Evolutionary conservation across 1,140 invertebrate species (phyloP), one percentile per base, ranked within the genome.

Genomic region (Papilio polyxenes): DNA sequence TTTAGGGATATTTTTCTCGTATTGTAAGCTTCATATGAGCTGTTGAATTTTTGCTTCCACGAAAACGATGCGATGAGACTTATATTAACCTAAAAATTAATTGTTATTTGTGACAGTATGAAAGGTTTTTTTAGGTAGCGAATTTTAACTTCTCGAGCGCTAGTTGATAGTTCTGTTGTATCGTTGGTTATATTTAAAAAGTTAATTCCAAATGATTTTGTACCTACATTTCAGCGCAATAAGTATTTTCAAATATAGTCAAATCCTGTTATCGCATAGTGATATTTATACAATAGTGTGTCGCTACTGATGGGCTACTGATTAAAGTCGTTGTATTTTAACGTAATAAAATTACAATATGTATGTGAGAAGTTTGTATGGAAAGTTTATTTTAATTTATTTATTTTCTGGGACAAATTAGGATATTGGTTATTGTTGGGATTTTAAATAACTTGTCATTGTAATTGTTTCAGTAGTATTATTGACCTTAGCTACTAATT

Each of bases 201-300:
- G 83, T 83, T 87, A 65, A 86, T 88, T 89, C 84, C 85, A 85
- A 82, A 89, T 86, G 83, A 87, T 87, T 90, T 90, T 88, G 84
- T 89, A 89, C 87, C 84, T 85, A 85, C 83, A 82, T 81, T 78
- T 83, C 86, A 90, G 87, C 87, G 88, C 86, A 88, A 90, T 86
- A 80, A 62, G 80, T 80, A 80, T 80, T 80, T 80, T 80, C 78
- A 44, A 53, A 65, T 80, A 80, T 80, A 80, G 62, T 80, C 78
- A 69, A 79, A 80, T 40, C 62, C 20, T 80, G 59, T 80, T 80
- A 80, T 48, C 20, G 78, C 59, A 49, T 80, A 80, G 78, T 69
- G 48, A 69, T 80, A 44, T 49, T 23, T 49, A 44, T 53, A 80
- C 59, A 80, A 80, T 80, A 80, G 59, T 48, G 78, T 62, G 62